phyloP scores from a whole-genome alignment of 2,797 vertebrate genomes.

The Falco peregrinus region DNA sequence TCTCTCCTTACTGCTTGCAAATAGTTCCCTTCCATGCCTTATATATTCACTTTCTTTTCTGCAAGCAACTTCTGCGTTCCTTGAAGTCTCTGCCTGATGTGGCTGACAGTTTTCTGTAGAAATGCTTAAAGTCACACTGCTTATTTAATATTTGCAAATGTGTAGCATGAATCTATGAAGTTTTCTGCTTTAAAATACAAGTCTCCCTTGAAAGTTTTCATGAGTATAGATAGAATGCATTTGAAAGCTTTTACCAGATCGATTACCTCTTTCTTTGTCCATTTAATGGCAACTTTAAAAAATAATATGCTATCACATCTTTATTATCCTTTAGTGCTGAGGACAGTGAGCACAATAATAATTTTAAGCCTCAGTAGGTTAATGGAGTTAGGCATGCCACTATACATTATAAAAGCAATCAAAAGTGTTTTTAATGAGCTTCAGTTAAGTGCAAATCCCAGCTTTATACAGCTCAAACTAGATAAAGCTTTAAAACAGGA shows the following conservation, averaged over 20 bases:
- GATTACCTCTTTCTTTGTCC: not conserved
- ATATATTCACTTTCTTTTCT: not conserved
- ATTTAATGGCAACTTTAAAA: not conserved
- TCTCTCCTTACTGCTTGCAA: not conserved
- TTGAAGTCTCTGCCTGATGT: not conserved
- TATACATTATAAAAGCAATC: constrained; percentile 42
- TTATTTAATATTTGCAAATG: not conserved
- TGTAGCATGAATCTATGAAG: not conserved
- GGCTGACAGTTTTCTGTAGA: not conserved
- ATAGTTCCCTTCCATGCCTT: not conserved
- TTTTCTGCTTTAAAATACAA: constrained; percentile 13
- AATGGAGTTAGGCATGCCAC: constrained; percentile 26
- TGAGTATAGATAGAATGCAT: not conserved
- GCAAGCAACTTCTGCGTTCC: not conserved
- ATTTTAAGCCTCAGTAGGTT: constrained; percentile 42
- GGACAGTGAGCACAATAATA: constrained; percentile 43
- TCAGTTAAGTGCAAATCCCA: not conserved
- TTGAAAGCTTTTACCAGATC: not conserved
- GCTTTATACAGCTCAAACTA: not conserved
- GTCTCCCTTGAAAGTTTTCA: not conserved
- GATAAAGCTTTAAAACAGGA: not conserved
- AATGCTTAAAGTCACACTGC: not conserved
- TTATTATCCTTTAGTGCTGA: constrained; percentile 42
- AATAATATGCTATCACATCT: constrained; percentile 43
- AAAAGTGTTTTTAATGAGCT: constrained; percentile 13